Evolutionary conservation across 2,888 invertebrate species (phyloP).

Genomic region (Melitaea athalia): DNA sequence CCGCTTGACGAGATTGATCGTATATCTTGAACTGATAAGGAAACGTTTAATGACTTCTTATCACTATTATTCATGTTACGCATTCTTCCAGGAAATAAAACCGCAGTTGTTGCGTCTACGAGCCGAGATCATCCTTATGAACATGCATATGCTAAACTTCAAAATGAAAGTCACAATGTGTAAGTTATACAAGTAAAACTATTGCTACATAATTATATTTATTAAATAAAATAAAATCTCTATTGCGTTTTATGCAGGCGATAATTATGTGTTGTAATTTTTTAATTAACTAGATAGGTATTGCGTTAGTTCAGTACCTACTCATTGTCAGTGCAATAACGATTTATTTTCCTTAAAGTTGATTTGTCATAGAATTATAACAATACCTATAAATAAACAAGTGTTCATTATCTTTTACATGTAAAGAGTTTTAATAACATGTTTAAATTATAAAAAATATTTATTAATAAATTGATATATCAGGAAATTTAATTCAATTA

Average conservation of each 20-base stretch:
- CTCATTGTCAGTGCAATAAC: no score
- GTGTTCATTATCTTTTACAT: no score
- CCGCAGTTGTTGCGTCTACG: slow-evolving; percentile 59
- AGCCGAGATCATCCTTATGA: slow-evolving; percentile 85
- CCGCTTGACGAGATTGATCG: slow-evolving; percentile 49
- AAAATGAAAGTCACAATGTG: slow-evolving; percentile 78
- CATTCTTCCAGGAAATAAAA: slow-evolving; percentile 60
- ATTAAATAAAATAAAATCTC: neutral
- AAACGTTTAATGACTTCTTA: neutral
- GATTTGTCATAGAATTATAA: no score
- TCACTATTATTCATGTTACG: slow-evolving; percentile 6
- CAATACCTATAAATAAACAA: no score
- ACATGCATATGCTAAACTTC: slow-evolving; percentile 89
- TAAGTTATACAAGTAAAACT: slow-evolving; percentile 46
- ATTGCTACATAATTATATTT: neutral
- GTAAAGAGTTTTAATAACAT: no score
- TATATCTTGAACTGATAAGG: slow-evolving; percentile 14
- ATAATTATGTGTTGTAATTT: no score
- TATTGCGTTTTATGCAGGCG: neutral
- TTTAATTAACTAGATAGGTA: no score
- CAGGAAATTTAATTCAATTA: neutral
- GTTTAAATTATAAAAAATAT: no score
- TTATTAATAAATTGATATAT: neutral
- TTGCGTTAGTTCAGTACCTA: no score
- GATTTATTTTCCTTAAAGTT: no score